Evolutionary conservation across 2,888 invertebrate genomes (phyloP), one percentile per base, ranked within the genome.

Genomic region (Steromphala cineraria): DNA sequence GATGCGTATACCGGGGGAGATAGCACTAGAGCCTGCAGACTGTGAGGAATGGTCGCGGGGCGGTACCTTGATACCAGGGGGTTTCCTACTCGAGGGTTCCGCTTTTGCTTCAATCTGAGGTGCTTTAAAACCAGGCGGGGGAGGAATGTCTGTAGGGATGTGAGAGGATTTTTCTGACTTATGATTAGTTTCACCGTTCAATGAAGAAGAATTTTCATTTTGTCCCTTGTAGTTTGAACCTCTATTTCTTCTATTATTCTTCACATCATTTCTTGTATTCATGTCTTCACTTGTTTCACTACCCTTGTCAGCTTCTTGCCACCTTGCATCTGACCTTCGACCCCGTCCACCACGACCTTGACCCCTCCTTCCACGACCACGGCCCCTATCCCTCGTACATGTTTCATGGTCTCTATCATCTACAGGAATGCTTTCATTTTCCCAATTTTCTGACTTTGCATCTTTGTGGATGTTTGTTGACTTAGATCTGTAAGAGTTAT

Each of bases 1-100:
- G 31, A 81, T 28, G 15, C 56, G 24, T 78, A 81, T 78, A 21
- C 81, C 78, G 4, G 81, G 81, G 17, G 81, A 46, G 10, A 13
- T 74, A 28, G 24, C 24, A 62, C 13, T 62, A 62, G 28, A 28
- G 28, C 62, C 62, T 62, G 24, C 46, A 13, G 46, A 46, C 10
- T 46, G 46, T 46, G 46, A 10, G 46, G 46, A 46, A 13, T 46
- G 46, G 46, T 46, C 46, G 13, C 10, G 62, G 3, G 62, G 62
- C 4, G 62, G 62, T 1, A 46, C 46, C 46, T 46, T 46, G 46
- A 46, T 46, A 46, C 46, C 46, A 8, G 46, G 46, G 46, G 10
- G 13, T 46, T 46, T 46, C 10, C 13, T 46, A 46, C 46, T 46
- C 13, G 46, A 46, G 4, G 46, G 46, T 46, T 46, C 10, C 1